Conservation (phyloP, 2,797 vertebrate genomes). For the Salmo trutta region DNA sequence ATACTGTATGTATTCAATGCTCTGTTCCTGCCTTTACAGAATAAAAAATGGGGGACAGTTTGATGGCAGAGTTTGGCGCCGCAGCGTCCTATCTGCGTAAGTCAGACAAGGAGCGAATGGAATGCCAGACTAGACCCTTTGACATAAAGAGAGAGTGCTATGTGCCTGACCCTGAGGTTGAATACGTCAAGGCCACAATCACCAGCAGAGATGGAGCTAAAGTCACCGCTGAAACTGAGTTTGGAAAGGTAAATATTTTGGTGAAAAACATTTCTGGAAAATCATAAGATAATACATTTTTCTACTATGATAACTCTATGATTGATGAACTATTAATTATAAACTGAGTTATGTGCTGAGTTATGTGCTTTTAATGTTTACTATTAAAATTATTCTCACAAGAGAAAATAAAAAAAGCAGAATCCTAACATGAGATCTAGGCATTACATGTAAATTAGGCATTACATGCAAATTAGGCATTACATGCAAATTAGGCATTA, state of each 20-base stretch:
- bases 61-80: slow-evolving; percentile 74
- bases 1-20: neutral
- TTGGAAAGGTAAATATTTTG: slow-evolving; percentile 3
- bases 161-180: slow-evolving; percentile 76
- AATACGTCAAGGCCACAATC: slow-evolving; percentile 77
- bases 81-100: slow-evolving; percentile 77
- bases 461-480: too few species aligned
- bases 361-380: neutral
- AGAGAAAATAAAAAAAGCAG: neutral
- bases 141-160: slow-evolving; percentile 83
- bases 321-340: neutral
- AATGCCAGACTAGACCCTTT: slow-evolving; percentile 78
- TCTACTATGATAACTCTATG: neutral
- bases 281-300: neutral
- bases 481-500: too few species aligned
- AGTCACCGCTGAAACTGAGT: slow-evolving; percentile 73
- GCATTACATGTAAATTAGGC: too few species aligned
- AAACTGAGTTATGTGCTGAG: too few species aligned
- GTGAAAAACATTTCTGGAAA: neutral
- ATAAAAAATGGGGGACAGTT: slow-evolving; percentile 58
- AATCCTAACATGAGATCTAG: neutral
- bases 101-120: slow-evolving; percentile 76
- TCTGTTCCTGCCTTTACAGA: neutral
- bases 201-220: slow-evolving; percentile 76
- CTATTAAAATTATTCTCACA: neutral